Percentiles rank a stretch among this genome's conserved stretches.
These are phyloP conservation scores for Machaerirhynchus nigripectus DNA, from an alignment of 2,113 vertebrate genomes.

Conservation along the genomic window DNA sequence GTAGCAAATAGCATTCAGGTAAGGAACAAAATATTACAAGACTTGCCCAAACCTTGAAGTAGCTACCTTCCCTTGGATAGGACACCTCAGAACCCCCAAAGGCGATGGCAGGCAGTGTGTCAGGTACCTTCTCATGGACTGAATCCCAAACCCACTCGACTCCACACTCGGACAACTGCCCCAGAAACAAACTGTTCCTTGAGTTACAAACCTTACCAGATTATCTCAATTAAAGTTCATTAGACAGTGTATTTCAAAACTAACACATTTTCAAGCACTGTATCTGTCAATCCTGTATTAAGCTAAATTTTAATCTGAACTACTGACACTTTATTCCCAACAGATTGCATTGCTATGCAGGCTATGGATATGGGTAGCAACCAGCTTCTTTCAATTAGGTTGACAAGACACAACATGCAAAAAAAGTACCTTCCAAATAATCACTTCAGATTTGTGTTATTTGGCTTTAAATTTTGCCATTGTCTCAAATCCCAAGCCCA, in stretches of 20 bases:
- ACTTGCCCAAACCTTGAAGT: not conserved
- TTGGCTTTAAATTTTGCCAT: not conserved
- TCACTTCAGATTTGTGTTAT: not conserved
- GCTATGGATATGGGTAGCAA: not conserved
- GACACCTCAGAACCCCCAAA: fast-evolving
- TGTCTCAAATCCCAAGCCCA: not conserved
- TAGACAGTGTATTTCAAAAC: not conserved
- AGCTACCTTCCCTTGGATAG: too few relatives aligned
- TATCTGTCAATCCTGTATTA: not conserved
- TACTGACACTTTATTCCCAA: not conserved
- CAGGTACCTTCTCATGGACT: not conserved
- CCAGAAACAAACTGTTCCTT: not conserved
- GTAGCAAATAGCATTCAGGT: not conserved
- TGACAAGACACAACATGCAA: not conserved
- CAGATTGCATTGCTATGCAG: not conserved
- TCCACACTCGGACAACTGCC: not conserved
- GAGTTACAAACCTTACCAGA: not conserved
- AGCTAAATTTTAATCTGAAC: not conserved
- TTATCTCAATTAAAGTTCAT: not conserved
- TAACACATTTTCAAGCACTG: not conserved
- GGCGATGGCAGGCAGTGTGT: fast-evolving
- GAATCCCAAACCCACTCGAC: not conserved
- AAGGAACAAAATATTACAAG: not conserved
- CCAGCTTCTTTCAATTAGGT: not conserved
- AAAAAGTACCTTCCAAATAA: not conserved